Evolutionary conservation across 2,797 vertebrate genomes (phyloP).

Genomic region (Ataeniobius toweri): DNA sequence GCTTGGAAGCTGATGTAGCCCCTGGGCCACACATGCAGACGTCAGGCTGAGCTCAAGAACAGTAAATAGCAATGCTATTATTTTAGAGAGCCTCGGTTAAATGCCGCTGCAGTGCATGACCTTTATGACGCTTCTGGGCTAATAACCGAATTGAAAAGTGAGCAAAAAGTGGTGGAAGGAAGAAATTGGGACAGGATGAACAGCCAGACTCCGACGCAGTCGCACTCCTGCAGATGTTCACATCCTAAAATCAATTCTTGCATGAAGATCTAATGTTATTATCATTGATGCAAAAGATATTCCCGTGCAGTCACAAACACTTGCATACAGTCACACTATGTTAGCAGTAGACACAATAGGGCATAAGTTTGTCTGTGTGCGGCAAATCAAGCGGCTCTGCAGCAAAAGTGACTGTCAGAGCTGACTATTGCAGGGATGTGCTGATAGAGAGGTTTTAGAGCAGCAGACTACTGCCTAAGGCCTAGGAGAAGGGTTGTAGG

Average conservation of each 20-base stretch:
- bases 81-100: constrained; percentile 72
- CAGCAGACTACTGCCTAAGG: constrained; percentile 69
- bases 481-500: constrained; percentile 44
- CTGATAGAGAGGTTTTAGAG: constrained; percentile 79
- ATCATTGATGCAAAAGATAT: constrained; percentile 57
- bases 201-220: constrained; percentile 20
- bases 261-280: constrained; percentile 53
- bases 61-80: constrained; percentile 66
- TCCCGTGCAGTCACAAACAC: constrained; percentile 7
- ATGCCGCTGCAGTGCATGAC: constrained; percentile 59
- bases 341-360: constrained; percentile 37
- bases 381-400: constrained; percentile 64
- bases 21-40: constrained; percentile 39
- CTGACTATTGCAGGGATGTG: constrained; percentile 69
- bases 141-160: constrained; percentile 56
- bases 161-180: constrained; percentile 31
- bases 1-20: constrained; percentile 54
- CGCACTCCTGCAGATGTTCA: constrained; percentile 38
- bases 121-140: constrained; percentile 70
- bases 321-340: constrained; percentile 55
- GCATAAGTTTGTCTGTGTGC: constrained; percentile 37
- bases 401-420: constrained; percentile 70
- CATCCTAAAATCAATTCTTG: constrained; percentile 48
- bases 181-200: constrained; percentile 34
- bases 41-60: constrained; percentile 52